Evolutionary conservation across 2,797 vertebrate genomes (phyloP).

Genomic region (Lindbergichthys nudifrons): DNA sequence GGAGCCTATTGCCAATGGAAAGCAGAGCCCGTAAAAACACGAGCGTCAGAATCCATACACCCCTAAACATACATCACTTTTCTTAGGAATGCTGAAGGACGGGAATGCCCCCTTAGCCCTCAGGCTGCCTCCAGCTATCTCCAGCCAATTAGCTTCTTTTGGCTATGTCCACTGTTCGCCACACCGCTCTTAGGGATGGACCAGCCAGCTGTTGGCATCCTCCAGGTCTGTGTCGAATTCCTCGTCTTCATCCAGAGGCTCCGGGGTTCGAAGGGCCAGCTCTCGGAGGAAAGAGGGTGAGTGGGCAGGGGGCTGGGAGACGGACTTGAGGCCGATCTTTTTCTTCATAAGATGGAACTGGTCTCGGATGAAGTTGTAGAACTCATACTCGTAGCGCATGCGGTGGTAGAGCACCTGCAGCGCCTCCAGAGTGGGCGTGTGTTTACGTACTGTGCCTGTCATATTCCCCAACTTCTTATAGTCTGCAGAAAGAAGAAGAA

Average conservation of each 20-base stretch:
- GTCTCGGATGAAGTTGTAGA: conserved; percentile 96
- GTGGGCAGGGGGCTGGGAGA: conserved; percentile 73
- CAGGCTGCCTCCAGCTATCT: conserved; percentile 44
- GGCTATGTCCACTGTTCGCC: conserved; percentile 35
- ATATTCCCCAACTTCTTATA: conserved; percentile 97
- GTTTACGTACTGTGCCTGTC: conserved; percentile 97
- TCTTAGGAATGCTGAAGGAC: conserved; percentile 61
- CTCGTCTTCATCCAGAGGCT: conserved; percentile 91
- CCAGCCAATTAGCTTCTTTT: conserved; percentile 44
- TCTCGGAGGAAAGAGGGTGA: conserved; percentile 88
- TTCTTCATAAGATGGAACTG: conserved; percentile 96
- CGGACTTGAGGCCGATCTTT: conserved; percentile 95
- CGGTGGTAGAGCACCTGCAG: conserved; percentile 95
- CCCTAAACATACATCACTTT: conserved; percentile 55
- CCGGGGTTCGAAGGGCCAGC: conserved; percentile 90
- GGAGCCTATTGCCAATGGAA: conserved; percentile 53
- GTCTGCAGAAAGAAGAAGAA: conserved; percentile 78
- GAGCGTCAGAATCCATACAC: conserved; percentile 54
- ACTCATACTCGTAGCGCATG: conserved; percentile 96
- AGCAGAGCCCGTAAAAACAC: conserved; percentile 63
- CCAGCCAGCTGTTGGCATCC: conserved; percentile 94
- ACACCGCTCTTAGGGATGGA: conserved; percentile 82
- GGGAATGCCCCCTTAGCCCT: conserved; percentile 25
- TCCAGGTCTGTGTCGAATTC: conserved; percentile 89
- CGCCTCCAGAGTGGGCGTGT: conserved; percentile 92